phyloP scores from a whole-genome alignment of 2,113 vertebrate species.

The Vimba vimba region DNA sequence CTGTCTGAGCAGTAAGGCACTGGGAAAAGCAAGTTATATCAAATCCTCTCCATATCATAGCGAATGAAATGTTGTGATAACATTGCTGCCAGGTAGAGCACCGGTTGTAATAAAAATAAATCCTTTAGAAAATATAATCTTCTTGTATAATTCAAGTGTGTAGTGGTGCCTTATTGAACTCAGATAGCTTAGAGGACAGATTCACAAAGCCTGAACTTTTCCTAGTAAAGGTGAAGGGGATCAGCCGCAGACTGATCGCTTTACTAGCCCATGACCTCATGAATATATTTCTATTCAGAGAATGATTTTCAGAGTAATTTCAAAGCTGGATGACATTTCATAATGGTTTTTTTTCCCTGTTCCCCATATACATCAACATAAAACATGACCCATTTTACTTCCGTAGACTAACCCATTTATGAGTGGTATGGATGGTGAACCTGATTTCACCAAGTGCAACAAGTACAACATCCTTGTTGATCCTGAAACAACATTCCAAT shows the following conservation, averaged over 20 bases:
- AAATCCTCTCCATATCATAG: slow-evolving; percentile 12
- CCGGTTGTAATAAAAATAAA: slow-evolving; percentile 23
- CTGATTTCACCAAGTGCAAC: no score
- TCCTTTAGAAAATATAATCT: slow-evolving; percentile 30
- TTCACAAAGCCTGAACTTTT: slow-evolving; percentile 24
- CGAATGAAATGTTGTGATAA: not conserved
- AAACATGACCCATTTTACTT: not conserved
- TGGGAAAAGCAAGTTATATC: not conserved
- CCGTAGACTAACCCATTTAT: no score
- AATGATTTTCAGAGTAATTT: not conserved
- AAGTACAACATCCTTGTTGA: no score
- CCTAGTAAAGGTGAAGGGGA: slow-evolving; percentile 30
- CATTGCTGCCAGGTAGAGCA: not conserved
- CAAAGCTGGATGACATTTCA: not conserved
- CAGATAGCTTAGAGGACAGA: not conserved
- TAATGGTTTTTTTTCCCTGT: not conserved
- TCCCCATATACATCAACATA: not conserved
- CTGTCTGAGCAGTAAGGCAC: not conserved
- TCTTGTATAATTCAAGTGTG: slow-evolving; percentile 16
- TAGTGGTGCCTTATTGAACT: slow-evolving; percentile 22
- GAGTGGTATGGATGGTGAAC: no score
- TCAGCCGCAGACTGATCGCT: not conserved
- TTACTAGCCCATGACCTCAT: slow-evolving; percentile 14
- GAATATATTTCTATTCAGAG: slow-evolving; percentile 2
- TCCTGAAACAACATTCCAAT: no score